Evolutionary conservation across 92 coral and sea anemone species (phyloP).

Genomic region (Scolanthus callimorphus): DNA sequence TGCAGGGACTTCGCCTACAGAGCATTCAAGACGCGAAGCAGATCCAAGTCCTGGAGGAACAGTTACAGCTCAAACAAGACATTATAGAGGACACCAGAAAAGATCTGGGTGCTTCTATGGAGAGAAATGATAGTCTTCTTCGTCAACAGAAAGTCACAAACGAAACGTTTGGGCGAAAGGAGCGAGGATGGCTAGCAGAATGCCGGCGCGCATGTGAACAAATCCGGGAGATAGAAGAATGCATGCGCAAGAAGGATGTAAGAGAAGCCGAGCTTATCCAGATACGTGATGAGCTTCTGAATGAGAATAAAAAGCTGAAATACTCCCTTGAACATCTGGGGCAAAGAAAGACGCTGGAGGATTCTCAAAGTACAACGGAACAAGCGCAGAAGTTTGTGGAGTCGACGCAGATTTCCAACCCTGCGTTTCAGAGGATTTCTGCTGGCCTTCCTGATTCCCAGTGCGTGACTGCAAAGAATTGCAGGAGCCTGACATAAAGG

Average conservation of each 20-base stretch:
- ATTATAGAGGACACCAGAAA: background rate
- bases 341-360: no score
- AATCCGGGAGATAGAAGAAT: background rate
- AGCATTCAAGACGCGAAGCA: slow-evolving; percentile 4
- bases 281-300: background rate
- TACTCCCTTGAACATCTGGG: no score
- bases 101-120: background rate
- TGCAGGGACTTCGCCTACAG: background rate
- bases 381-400: no score
- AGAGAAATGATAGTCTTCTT: background rate
- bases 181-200: background rate
- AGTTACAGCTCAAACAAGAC: background rate
- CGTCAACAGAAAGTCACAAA: background rate
- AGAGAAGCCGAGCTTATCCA: background rate
- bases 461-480: background rate
- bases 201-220: background rate
- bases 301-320: background rate
- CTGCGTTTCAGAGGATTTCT: no score
- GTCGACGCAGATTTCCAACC: no score
- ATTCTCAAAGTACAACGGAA: no score
- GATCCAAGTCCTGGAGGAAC: background rate
- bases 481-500: background rate
- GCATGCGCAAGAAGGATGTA: background rate
- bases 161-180: background rate
- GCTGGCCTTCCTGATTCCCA: no score